Evolutionary conservation across 1,140 invertebrate genomes (phyloP), one percentile per base, ranked within the genome.

Genomic region (Delia radicum): DNA sequence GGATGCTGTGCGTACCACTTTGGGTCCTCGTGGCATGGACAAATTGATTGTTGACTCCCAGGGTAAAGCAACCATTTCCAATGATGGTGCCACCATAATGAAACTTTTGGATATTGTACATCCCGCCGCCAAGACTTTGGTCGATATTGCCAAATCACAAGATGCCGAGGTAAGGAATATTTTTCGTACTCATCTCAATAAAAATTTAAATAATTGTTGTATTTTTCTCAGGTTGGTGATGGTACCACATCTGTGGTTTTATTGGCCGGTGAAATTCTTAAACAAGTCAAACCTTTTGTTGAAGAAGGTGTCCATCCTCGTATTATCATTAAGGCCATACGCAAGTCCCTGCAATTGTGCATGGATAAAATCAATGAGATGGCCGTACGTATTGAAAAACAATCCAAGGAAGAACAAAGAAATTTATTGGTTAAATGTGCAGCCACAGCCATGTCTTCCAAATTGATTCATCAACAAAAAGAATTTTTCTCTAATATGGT

Each of bases 31-130:
- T 33, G 98, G 98, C 37, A 98, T 99, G 98, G 98, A 99, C 87
- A 99, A 99, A 87, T 89, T 99, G 26, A 98, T 99, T 81, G 96
- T 99, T 2, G 93, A 97, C 86, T 88, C 89, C 74, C 91, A 91
- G 79, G 94, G 96, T 3, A 96, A 96, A 87, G 93, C 96, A 0
- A 98, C 97, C 0, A 99, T 99, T 80, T 99, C 98, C 1, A 99
- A 99, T 87, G 98, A 99, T 89, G 98, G 98, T 26, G 98, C 98
- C 7, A 99, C 98, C 15, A 99, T 99, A 78, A 92, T 99, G 90
- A 99, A 99, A 87, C 89, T 98, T 28, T 87, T 99, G 48, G 97
- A 99, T 85, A 94, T 99, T 83, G 92, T 99, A 73, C 98, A 99
- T 88, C 98, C 98, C 3, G 98, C 98, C 28, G 98, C 97, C 0